Base-by-base conservation (phyloP, 2,888 invertebrate species). In the Mechanitis messenoides region DNA sequence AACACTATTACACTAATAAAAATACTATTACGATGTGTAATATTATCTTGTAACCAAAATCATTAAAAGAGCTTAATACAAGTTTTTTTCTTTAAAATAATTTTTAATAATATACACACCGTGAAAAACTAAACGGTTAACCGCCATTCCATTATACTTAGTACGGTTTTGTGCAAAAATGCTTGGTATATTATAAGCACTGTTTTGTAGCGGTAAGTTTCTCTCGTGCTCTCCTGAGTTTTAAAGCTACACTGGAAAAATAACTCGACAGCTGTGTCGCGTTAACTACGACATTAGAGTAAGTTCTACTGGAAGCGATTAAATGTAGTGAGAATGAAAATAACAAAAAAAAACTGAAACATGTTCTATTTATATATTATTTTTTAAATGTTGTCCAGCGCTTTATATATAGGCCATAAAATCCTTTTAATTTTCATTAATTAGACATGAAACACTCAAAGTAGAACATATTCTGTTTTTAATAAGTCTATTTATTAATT, bases 291-390 rank as follows among this genome's bases (percentile, higher is more conserved):
- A 50, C 31, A 50, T 50, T 50, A 50, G 55, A 74, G 76, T 58
- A 33, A 74, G 38, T 64, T 56, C 6, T 53, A 42, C 69, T 68
- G 46, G 75, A 83, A 71, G 71, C 65, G 75, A 57, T 42, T 42
- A 50, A 28, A 31, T 11, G 9, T 50, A 31, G 31, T 50, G 50
- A 50, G 31, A 31, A 31, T 11, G 9, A 50, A 50, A 31, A 31
- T 31, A 50, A 50, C 31, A 31, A 31, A 28, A 47, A 47, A 47
- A 47, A 28, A 28, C n/a, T 47, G 47, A n/a, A n/a, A 28, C n/a
- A 20, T 20, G 4, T 47, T 28, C 20, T 47, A 28, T 47, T 31
- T 31, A 31, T 9, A 50, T 28, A 50, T 31, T 31, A 20, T 20
- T 31, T 31, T 31, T 50, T 50, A 9, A 50, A 20, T 7, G 1